These are phyloP conservation scores for Drosophila sechellia DNA, from an alignment of 1,140 invertebrate species.

Conservation along the genomic window DNA sequence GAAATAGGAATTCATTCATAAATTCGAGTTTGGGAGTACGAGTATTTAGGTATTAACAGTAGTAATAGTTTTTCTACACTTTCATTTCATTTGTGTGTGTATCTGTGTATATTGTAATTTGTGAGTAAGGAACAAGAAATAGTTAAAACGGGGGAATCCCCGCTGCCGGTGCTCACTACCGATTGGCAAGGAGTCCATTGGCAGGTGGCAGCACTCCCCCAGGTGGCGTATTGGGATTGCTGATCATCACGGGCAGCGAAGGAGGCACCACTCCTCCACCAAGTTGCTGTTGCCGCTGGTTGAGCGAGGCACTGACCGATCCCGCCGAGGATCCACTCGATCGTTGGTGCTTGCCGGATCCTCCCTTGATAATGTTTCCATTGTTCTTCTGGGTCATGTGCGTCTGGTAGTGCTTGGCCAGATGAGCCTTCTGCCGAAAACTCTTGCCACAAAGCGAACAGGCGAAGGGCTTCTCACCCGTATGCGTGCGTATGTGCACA, in stretches of 20 bases:
- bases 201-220: conserved; percentile 71
- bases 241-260: conserved; percentile 59
- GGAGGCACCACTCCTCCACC: conserved; percentile 22
- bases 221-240: conserved; percentile 62
- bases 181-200: conserved; percentile 77
- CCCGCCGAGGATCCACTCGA: conserved; percentile 17
- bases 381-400: conserved; percentile 92
- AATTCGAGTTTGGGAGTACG: conserved; percentile 59
- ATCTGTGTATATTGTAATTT: conserved; percentile 35
- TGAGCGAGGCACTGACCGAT: conserved; percentile 21
- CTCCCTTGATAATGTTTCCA: conserved; percentile 76
- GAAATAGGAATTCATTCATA: conserved; percentile 75
- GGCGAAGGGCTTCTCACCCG: conserved; percentile 93
- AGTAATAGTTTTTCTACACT: conserved; percentile 37
- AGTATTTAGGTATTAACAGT: conserved; percentile 39
- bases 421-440: conserved; percentile 97
- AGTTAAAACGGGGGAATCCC: conserved; percentile 48
- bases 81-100: conserved; percentile 17
- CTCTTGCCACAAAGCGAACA: conserved; percentile 95
- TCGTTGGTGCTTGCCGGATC: conserved; percentile 67
- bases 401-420: conserved; percentile 98
- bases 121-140: conserved; percentile 82
- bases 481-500: conserved; percentile 95
- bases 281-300: conserved; percentile 43
- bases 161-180: conserved; percentile 52